These are phyloP conservation scores for Paramacrobiotus metropolitanus DNA, from an alignment of 1,140 invertebrate genomes.

Conservation along the genomic window DNA sequence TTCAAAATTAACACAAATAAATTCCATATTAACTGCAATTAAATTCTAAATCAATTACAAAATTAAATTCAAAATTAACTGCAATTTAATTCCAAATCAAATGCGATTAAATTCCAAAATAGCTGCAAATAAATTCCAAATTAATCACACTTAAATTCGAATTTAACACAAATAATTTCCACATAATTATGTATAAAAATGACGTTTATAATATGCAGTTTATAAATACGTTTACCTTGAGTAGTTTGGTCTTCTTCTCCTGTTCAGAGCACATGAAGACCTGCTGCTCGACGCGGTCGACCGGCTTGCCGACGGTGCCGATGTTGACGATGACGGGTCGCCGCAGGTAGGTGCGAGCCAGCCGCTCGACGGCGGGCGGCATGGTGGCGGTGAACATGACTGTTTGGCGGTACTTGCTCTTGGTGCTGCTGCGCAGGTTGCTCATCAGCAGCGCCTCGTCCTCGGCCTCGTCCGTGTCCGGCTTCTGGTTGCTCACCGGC, in stretches of 20 bases:
- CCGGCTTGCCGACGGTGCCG: constrained; percentile 90
- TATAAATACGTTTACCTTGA: too few species aligned
- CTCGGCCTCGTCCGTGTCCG: constrained; percentile 93
- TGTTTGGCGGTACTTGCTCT: constrained; percentile 93
- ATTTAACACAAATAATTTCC: too few species aligned
- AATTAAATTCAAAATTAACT: too few species aligned
- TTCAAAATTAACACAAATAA: too few species aligned
- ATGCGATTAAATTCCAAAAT: too few species aligned
- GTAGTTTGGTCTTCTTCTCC: constrained; percentile 48
- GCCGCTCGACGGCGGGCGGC: constrained; percentile 84
- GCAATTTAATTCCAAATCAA: too few species aligned
- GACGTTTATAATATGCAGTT: too few species aligned
- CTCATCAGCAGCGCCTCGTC: constrained; percentile 67
- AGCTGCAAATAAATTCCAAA: too few species aligned
- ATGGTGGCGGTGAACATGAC: constrained; percentile 99
- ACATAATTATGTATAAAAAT: too few species aligned
- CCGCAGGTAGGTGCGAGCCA: constrained; percentile 78
- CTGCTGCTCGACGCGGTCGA: constrained; percentile 90
- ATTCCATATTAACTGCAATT: too few species aligned
- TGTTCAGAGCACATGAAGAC: constrained; percentile 81
- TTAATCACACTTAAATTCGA: too few species aligned
- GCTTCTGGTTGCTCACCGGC: constrained; percentile 94
- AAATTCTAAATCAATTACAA: too few species aligned
- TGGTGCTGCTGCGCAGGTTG: constrained; percentile 63
- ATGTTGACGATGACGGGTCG: constrained; percentile 94